A percentile compares a stretch with the other conserved stretches of the same genome.
These are phyloP conservation scores for Drosophila orena DNA, from an alignment of 1,140 invertebrate genomes.

Conservation along the genomic window DNA sequence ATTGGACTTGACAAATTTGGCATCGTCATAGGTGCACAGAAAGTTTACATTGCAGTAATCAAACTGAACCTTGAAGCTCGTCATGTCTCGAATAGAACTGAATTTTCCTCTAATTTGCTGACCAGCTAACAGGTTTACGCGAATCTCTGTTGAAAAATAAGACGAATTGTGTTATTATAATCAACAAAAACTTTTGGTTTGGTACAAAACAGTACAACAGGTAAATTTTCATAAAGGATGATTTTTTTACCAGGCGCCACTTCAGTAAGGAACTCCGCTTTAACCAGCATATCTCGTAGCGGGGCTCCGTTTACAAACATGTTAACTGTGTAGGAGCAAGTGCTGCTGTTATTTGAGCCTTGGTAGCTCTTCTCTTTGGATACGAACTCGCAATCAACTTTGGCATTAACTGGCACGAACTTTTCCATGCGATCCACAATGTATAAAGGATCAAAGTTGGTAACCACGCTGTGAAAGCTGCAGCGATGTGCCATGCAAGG, in stretches of 20 bases:
- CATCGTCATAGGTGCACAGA: slow-evolving; percentile 75
- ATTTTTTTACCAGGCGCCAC: slow-evolving; percentile 55
- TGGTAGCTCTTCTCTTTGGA: slow-evolving; percentile 39
- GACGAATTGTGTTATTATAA: not conserved
- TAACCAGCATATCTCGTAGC: slow-evolving; percentile 59
- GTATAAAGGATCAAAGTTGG: slow-evolving; percentile 86
- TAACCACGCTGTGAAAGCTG: slow-evolving; percentile 87
- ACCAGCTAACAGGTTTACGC: slow-evolving; percentile 67
- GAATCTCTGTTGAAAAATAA: slow-evolving; percentile 53
- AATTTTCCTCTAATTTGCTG: slow-evolving; percentile 79
- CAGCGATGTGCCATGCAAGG: slow-evolving; percentile 90
- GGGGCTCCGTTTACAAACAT: slow-evolving; percentile 68
- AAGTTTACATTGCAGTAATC: slow-evolving; percentile 70
- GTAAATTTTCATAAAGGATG: too few relatives aligned
- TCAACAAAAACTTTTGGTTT: too few relatives aligned
- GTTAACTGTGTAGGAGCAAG: slow-evolving; percentile 57
- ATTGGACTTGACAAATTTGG: slow-evolving; percentile 80
- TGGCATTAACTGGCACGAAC: slow-evolving; percentile 67
- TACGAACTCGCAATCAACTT: slow-evolving; percentile 70
- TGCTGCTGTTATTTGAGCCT: slow-evolving; percentile 8
- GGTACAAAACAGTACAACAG: too few relatives aligned
- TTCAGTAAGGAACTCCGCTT: slow-evolving; percentile 64
- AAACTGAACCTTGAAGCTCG: slow-evolving; percentile 75
- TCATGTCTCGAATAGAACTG: slow-evolving; percentile 71
- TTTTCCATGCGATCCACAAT: slow-evolving; percentile 87